Base-by-base conservation (phyloP, 2,113 vertebrate genomes). In the Corythaeola cristata region DNA sequence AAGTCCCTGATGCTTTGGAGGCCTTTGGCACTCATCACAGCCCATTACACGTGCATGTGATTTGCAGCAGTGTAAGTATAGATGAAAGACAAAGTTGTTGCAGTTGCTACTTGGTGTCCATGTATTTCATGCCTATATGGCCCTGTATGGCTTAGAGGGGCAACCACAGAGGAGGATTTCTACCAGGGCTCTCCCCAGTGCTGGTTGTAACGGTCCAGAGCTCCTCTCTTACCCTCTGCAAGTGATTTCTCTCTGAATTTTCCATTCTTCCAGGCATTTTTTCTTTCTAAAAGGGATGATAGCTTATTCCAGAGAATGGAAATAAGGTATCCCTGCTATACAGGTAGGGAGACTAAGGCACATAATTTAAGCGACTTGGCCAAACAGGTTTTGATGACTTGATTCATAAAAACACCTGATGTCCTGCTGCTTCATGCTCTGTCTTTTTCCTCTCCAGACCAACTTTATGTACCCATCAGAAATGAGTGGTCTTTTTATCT, bases 361-460 rank as follows among this genome's bases (percentile, higher is more conserved):
- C 1, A 20, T 28, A 11, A 50, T 62, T 58, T 45, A 69, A 85
- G 22, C 12, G 59, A 32, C 15, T 26, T 60, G 33, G 21, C 16
- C 26, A 77, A 78, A 85, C 2, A 30, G 32, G 8, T 27, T 90
- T 84, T 71, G 23, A 64, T 83, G 7, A 17, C 6, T 33, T 52
- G 7, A 5, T 78, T 82, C 16, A 27, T 78, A 39, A 71, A 90
- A 80, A 56, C 1, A 1, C 3, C 13, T 15, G 3, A 2, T 67
- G 5, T 77, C 20, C 19, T 79, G 7, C 11, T 58, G 74, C 37
- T 66, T 62, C 86, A 89, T 85, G 76, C 75, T 64, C 59, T 87
- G 32, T 85, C 91, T 79, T 97, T 89, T 87, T 80, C 11, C 5
- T 74, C 90, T 96, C 83, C 86, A 94, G 75, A 56, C 4, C 18